Base-by-base conservation (phyloP, 2,797 vertebrate species). In the Oreortyx pictus region DNA sequence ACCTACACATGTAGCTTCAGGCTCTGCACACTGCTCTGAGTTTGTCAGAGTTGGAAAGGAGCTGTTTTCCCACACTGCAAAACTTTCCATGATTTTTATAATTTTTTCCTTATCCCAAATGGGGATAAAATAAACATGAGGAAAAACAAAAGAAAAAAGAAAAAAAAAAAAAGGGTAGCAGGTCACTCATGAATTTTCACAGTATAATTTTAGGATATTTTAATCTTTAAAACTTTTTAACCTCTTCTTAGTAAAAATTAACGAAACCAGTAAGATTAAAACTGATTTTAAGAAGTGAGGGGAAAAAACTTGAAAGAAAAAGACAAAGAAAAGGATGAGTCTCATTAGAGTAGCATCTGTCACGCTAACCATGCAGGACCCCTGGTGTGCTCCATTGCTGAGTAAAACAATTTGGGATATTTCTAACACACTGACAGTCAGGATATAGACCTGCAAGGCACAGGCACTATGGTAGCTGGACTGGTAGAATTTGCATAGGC, bases 401-500 rank as follows among this genome's bases (percentile, higher is more conserved):
- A 72, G 65, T n/a, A 56, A 44, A 39, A 52, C 33, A 3, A 0
- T 13, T 29, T 29, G 29, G 47, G 33, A 12, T 4, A 9, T 2
- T 5, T 4, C 17, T 44, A 74, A 31, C 39, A 2, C 0, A 0
- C 13, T 33, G 41, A 46, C 29, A 22, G 56, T 3, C 2, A 19
- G 27, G 43, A 31, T 6, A 15, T 68, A 79, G 37, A 76, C 7
- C 64, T 8, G 1, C 1, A 18, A 22, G 41, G 27, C 6, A 20
- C 67, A 82, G 46, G 67, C 9, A 10, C 59, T 9, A 1, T 1
- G 8, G 33, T 56, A 89, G 54, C 76, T 49, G 68, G 18, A 35
- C n/a, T 23, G 9, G n/a, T 18, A 13, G 49, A 15, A 47, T 9
- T 67, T 33, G 56, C 61, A 23, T 43, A 59, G 67, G 33, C 33